Evolutionary conservation across 53 echinoderm and acorn worm genomes (phyloP), one percentile per base, ranked within the genome.

Genomic region (Temnopleurus reevesii): DNA sequence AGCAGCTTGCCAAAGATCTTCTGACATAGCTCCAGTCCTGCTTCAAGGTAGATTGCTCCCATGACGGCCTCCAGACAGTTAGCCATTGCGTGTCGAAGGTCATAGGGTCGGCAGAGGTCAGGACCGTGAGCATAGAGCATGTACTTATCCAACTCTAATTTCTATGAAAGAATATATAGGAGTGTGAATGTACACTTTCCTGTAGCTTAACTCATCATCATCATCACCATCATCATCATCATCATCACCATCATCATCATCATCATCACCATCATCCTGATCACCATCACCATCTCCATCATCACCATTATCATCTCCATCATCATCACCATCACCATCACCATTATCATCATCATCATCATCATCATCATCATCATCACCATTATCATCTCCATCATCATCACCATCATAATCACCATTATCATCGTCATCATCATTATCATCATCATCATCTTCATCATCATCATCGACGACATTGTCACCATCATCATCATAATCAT

Each of bases 71-170:
- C 99, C 51, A 99, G 59, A 77, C 96, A 96, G 92, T 99, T 99
- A 41, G 99, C 99, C 77, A 94, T 89, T 29, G 99, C 99, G 46
- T 99, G 99, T 53, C 92, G 90, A 12, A 99, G 89, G 90, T 96
- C 99, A 13, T 92, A 90, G 53, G 90, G 89, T 19, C 93, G 91
- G 76, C 96, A 99, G 12, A 99, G 94, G 86, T 99, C 99, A 53
- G 96, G 98, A 13, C 99, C 99, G 36, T 99, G 99, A 31, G 99
- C 93, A 57, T 99, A 99, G 59, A 99, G 91, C 86, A 99, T 90
- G 89, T 92, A 99, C 44, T 90, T 92, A 34, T 94, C 99, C 15
- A 99, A 55, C 46, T 96, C 92, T 30, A 96, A 76, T 86, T 94
- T 94, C 98, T 97, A 54, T 25, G 25, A 33, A 59, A 43, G 3